Evolutionary conservation across 2,888 invertebrate genomes (phyloP), one percentile per base, ranked within the genome.

Genomic region (Diarsia brunnea): DNA sequence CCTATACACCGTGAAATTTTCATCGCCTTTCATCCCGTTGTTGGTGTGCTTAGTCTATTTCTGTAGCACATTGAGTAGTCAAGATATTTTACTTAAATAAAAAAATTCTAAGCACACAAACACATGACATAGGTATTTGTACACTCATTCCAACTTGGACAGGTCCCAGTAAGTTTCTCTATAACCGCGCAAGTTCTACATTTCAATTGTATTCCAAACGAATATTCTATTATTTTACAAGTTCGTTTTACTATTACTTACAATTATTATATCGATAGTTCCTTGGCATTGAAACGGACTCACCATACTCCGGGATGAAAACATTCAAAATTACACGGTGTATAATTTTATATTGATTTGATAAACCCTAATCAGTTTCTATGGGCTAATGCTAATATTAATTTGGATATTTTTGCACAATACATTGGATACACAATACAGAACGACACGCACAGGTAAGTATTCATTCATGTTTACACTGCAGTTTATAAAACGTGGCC

Each of bases 381-480:
- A 58, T 71, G 12, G 21, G 38, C 27, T 53, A 61, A 71, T 60
- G 16, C 58, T 60, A 60, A 53, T 53, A 69, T 65, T 49, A 31
- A 65, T 68, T 76, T 38, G 1, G 2, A 8, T 61, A 51, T 55
- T 64, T 69, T 24, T 49, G 38, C 69, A 79, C 55, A 77, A 60
- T 38, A 78, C 43, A 65, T n/a, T 73, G 51, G 31, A 68, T 43
- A 68, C 66, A 69, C 68, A 71, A 76, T 61, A 75, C 63, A 73
- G 66, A 82, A 84, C 73, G 75, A 88, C 83, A 82, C 85, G 81
- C 84, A 86, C 85, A 84, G 87, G 76, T 86, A 82, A 84, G 74
- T 84, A 88, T 88, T 89, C 90, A 92, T 92, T 91, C 89, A 92
- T 92, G 90, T 93, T 92, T 93, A 90, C 91, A 92, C 89, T 90